A percentile compares a stretch with the other conserved stretches of the same genome.
These are phyloP conservation scores for Eucera pruinosa DNA, from an alignment of 2,888 invertebrate genomes.

Conservation along the genomic window DNA sequence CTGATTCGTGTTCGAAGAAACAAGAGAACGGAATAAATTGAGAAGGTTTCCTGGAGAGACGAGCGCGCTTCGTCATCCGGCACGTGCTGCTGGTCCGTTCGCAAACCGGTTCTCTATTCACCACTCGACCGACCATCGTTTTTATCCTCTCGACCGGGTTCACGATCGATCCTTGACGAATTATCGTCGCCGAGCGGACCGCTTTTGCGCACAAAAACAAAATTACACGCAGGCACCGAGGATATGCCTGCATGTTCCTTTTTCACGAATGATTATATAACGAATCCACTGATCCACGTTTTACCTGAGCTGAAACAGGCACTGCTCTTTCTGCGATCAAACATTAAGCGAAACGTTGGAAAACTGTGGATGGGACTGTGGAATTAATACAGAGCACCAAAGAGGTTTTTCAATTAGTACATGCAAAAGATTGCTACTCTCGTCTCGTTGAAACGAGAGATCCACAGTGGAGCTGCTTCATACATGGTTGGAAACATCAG, in stretches of 20 bases:
- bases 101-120: slow-evolving; percentile 64
- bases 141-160: slow-evolving; percentile 37
- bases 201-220: slow-evolving; percentile 18
- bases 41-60: slow-evolving; percentile 57
- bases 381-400: background rate
- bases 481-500: background rate
- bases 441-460: background rate
- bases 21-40: slow-evolving; percentile 63
- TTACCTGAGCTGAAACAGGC: too few species aligned
- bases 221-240: slow-evolving; percentile 5
- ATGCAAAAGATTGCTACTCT: background rate
- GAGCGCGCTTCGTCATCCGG: slow-evolving; percentile 64
- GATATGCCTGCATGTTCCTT: background rate
- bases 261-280: background rate
- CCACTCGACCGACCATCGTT: slow-evolving; percentile 51
- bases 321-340: too few species aligned
- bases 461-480: background rate
- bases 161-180: slow-evolving; percentile 63
- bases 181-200: slow-evolving; percentile 37
- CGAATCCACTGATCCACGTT: too few species aligned
- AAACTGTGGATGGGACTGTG: background rate
- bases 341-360: too few species aligned
- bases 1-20: slow-evolving; percentile 17
- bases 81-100: slow-evolving; percentile 66
- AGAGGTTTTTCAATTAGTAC: background rate